Evolutionary conservation across 2,113 vertebrate genomes (phyloP).

Genomic region (Hystrix cristata): DNA sequence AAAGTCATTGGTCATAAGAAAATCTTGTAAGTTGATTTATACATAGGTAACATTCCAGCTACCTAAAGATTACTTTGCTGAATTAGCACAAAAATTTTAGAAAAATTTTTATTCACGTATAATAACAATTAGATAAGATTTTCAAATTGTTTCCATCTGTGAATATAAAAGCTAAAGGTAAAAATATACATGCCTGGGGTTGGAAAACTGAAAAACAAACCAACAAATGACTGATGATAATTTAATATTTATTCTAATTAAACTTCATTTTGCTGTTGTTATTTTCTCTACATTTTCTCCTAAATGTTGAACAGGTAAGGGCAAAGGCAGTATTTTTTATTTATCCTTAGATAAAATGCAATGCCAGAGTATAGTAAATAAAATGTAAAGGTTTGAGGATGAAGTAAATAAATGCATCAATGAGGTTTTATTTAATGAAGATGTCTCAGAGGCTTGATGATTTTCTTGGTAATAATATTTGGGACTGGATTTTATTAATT

Average conservation of each 20-base stretch:
- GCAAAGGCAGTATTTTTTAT: neutral
- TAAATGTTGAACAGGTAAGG: neutral
- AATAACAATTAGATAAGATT: conserved; percentile 62
- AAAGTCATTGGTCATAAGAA: conserved; percentile 31
- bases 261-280: neutral
- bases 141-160: neutral
- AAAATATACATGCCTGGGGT: neutral
- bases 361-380: neutral
- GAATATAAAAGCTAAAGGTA: conserved; percentile 37
- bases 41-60: conserved; percentile 36
- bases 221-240: neutral
- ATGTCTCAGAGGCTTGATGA: neutral
- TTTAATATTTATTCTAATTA: conserved; percentile 49
- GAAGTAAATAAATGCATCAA: neutral
- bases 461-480: neutral
- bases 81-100: conserved; percentile 54
- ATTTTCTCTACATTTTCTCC: neutral
- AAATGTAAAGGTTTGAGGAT: neutral
- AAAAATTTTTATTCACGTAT: conserved; percentile 49
- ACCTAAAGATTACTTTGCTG: conserved; percentile 47
- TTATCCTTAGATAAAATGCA: neutral
- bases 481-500: neutral
- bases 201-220: conserved; percentile 50
- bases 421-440: neutral
- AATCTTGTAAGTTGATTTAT: conserved; percentile 35